These are phyloP conservation scores for Myoxocephalus aenaeus DNA, from an alignment of 2,797 vertebrate genomes.

Conservation along the genomic window DNA sequence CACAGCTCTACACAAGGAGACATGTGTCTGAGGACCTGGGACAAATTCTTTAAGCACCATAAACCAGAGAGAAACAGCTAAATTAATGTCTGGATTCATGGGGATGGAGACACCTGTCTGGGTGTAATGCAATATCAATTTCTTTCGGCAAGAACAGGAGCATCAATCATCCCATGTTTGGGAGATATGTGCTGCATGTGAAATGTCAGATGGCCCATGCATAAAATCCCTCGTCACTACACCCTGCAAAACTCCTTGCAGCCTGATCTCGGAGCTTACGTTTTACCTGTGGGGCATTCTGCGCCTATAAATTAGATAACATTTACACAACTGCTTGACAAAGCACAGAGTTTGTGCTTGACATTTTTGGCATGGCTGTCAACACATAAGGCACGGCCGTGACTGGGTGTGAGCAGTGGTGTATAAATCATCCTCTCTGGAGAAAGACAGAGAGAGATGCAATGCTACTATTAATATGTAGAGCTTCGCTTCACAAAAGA, in stretches of 20 bases:
- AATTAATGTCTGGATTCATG: slow-evolving; percentile 46
- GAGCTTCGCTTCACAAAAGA: slow-evolving; percentile 1
- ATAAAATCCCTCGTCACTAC: slow-evolving; percentile 63
- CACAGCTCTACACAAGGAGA: slow-evolving; percentile 16
- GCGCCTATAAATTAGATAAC: slow-evolving; percentile 80
- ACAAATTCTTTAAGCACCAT: slow-evolving; percentile 59
- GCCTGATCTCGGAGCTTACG: slow-evolving; percentile 50
- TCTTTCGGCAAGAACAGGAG: slow-evolving; percentile 41
- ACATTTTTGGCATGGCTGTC: slow-evolving; percentile 72
- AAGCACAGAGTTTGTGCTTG: slow-evolving; percentile 72
- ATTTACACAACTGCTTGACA: slow-evolving; percentile 78
- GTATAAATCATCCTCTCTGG: slow-evolving; percentile 74
- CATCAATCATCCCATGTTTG: slow-evolving; percentile 62
- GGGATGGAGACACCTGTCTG: slow-evolving; percentile 63
- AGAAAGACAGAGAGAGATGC: slow-evolving; percentile 15
- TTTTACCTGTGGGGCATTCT: slow-evolving; percentile 66
- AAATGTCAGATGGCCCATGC: slow-evolving; percentile 56
- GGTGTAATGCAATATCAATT: slow-evolving; percentile 46
- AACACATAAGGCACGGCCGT: slow-evolving; percentile 53
- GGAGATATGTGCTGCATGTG: slow-evolving; percentile 28
- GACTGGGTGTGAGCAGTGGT: slow-evolving; percentile 59
- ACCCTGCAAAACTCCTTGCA: slow-evolving; percentile 34
- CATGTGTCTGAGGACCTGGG: slow-evolving; percentile 33
- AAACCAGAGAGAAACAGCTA: slow-evolving; percentile 39
- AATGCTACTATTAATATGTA: neutral